A percentile compares a stretch with the other conserved stretches of the same genome.
These are phyloP conservation scores for Pipistrellus pygmaeus DNA, from an alignment of 2,797 vertebrate genomes.

Conservation along the genomic window DNA sequence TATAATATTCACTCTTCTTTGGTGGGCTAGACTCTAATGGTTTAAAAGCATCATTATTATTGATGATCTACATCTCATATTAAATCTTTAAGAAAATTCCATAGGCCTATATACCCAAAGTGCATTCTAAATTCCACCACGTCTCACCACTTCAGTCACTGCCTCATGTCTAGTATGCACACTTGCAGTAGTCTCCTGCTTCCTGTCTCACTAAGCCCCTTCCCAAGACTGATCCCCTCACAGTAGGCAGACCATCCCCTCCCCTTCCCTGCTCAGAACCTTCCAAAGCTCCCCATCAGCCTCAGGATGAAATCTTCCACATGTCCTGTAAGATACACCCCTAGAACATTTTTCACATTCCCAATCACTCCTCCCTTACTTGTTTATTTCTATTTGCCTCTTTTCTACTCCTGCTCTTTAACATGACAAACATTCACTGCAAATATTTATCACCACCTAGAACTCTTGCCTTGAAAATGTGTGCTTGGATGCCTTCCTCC, in stretches of 20 bases:
- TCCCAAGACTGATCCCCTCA: neutral
- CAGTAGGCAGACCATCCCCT: neutral
- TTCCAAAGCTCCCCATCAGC: neutral
- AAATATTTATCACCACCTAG: neutral
- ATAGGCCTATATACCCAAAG: neutral
- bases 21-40: neutral
- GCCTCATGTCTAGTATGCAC: neutral
- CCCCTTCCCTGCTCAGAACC: neutral
- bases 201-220: neutral
- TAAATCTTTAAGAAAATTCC: neutral
- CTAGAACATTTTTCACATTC: neutral
- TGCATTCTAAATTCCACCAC: neutral
- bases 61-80: neutral
- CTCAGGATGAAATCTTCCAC: neutral
- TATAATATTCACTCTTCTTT: neutral
- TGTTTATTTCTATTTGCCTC: neutral
- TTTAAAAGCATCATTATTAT: neutral
- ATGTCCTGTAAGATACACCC: neutral
- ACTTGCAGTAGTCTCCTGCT: neutral
- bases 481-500: neutral
- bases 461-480: neutral
- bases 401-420: neutral
- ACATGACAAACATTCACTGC: neutral
- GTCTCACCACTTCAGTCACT: neutral
- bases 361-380: neutral